Conservation (phyloP, 2,113 vertebrate species). For the Charadrius vociferus region DNA sequence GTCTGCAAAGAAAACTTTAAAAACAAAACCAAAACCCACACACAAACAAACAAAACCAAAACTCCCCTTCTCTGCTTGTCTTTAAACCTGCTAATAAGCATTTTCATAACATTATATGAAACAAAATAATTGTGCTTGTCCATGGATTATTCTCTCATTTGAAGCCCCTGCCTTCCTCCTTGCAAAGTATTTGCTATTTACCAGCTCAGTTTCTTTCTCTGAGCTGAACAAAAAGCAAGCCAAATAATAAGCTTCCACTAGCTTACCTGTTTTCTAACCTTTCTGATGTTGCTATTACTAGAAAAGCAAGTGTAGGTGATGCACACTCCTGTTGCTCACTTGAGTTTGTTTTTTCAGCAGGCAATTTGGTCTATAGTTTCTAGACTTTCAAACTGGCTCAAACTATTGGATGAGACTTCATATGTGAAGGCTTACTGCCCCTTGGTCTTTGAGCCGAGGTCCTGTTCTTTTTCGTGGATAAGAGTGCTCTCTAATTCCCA, state of each 20-base stretch:
- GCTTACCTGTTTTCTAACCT: neutral
- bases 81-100: neutral
- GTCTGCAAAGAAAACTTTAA: neutral
- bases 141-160: neutral
- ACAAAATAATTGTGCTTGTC: neutral
- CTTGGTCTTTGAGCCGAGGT: neutral
- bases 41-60: neutral
- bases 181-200: neutral
- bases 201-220: neutral
- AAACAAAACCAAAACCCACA: fast-evolving
- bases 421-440: neutral
- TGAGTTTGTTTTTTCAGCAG: neutral
- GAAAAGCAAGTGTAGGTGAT: neutral
- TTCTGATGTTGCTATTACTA: neutral
- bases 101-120: neutral
- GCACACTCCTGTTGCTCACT: fast-evolving
- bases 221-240: neutral
- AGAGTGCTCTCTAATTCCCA: neutral
- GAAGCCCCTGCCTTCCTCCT: neutral
- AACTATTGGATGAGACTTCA: neutral
- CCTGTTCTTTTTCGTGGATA: neutral
- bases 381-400: neutral
- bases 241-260: neutral
- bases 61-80: neutral
- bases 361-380: neutral